These are phyloP conservation scores for Odocoileus hemionus DNA, from an alignment of 2,113 vertebrate species.

Conservation along the genomic window DNA sequence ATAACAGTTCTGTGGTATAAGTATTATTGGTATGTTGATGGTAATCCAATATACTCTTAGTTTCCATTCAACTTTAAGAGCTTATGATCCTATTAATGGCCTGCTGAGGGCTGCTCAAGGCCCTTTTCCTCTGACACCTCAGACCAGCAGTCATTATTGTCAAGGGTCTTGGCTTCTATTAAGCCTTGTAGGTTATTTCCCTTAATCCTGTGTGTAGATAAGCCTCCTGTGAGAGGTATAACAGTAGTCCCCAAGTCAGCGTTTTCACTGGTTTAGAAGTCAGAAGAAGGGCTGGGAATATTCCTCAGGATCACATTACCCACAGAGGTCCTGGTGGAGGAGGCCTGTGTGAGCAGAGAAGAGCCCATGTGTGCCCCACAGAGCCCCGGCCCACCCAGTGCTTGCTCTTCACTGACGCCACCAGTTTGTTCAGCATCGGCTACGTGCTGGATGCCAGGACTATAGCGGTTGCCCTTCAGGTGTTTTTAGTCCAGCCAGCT, in stretches of 20 bases:
- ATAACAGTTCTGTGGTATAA: background rate
- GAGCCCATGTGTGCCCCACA: no score
- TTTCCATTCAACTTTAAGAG: background rate
- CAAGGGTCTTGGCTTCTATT: background rate
- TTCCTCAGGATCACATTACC: background rate
- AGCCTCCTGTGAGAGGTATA: background rate
- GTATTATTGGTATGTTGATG: background rate
- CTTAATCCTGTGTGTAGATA: background rate
- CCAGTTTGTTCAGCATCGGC: background rate
- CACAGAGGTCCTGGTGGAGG: background rate
- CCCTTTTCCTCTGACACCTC: background rate
- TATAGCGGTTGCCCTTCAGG: background rate
- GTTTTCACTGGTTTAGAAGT: background rate
- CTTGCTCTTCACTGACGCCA: background rate
- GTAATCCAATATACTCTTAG: background rate
- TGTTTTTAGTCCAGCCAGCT: background rate
- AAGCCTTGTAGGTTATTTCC: background rate
- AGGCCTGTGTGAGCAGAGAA: background rate
- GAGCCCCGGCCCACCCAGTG: background rate
- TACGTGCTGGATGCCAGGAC: background rate
- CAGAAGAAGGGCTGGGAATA: background rate
- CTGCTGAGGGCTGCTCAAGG: background rate
- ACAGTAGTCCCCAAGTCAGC: background rate
- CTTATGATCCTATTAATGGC: background rate
- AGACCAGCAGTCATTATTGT: background rate